These are phyloP conservation scores for Xenotilapia leptura DNA, from an alignment of 2,113 vertebrate genomes.

Conservation along the genomic window DNA sequence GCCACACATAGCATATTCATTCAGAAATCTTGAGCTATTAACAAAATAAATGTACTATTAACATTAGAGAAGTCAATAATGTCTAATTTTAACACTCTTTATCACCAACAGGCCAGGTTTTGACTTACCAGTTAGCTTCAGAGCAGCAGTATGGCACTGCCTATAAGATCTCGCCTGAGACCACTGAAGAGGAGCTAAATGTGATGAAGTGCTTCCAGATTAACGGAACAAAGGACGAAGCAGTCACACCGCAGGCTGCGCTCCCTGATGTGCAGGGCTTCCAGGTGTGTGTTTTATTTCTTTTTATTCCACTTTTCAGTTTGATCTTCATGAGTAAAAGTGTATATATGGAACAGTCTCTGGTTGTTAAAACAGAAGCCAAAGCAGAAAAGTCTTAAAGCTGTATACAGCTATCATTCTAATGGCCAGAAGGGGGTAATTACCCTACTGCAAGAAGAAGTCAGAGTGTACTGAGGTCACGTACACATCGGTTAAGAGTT, in stretches of 20 bases:
- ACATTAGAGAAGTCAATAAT: neutral
- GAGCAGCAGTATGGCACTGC: constrained; percentile 57
- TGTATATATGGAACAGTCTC: neutral
- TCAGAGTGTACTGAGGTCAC: neutral
- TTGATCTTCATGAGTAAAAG: neutral
- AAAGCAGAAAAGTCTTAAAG: neutral
- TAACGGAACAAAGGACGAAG: constrained; percentile 70
- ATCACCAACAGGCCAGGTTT: constrained; percentile 68
- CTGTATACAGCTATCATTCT: neutral
- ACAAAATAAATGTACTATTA: neutral
- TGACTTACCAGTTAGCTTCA: constrained; percentile 68
- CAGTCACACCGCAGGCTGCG: constrained; percentile 53
- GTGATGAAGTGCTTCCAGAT: constrained; percentile 77
- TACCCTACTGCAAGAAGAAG: neutral
- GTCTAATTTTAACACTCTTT: neutral
- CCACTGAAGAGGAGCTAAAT: constrained; percentile 71
- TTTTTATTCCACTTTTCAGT: neutral
- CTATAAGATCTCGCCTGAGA: constrained; percentile 76
- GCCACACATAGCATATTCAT: neutral
- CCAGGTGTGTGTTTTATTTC: constrained; percentile 50
- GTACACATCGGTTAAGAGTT: neutral
- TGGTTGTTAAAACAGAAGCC: neutral
- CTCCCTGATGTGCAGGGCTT: constrained; percentile 69
- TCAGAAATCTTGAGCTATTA: neutral
- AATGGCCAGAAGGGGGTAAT: neutral